Base-by-base conservation (phyloP, 2,113 vertebrate species). In the Natator depressus region DNA sequence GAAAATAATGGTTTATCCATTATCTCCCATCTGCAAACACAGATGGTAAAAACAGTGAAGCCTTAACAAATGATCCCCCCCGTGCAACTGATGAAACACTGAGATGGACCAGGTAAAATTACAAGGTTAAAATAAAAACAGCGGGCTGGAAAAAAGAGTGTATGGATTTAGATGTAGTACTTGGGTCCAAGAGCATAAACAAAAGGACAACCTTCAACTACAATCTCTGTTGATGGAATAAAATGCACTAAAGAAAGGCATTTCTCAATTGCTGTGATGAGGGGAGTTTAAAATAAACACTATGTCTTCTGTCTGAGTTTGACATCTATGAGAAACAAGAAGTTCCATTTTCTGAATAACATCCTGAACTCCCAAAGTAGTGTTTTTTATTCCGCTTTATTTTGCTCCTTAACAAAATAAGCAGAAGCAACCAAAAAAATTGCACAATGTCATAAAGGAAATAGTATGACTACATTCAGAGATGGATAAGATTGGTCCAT, bases 381-480 rank as follows among this genome's bases (percentile, higher is more conserved):
- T 55, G 87, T 13, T 96, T 83, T 80, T 87, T 93, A 87, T 35
- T 94, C 83, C 83, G 31, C 82, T 65, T 93, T 95, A 95, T 95
- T 97, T 94, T 96, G 22, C 83, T 96, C 88, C 86, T 95, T 88
- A 93, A 79, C 86, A 90, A 96, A 97, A 95, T 91, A 95, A 97
- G 94, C 93, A 88, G 89, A 94, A 96, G 93, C 3, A 62, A 27
- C 91, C 89, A 83, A 95, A 97, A 76, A 79, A 49, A 51, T 95
- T 97, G 46, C 84, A 90, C 95, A 97, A 97, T 90, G 62, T 88
- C 80, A 86, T 75, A 96, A 96, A 95, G 25, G 65, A 89, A 91
- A 95, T 85, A 79, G 53, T 42, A 31, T 49, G 51, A 90, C 79
- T 93, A 49, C 91, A 62, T 97, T 90, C 93, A 91, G 81, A 95